Base-by-base conservation (phyloP, 1,140 invertebrate genomes). In the Dinoponera quadriceps region DNA sequence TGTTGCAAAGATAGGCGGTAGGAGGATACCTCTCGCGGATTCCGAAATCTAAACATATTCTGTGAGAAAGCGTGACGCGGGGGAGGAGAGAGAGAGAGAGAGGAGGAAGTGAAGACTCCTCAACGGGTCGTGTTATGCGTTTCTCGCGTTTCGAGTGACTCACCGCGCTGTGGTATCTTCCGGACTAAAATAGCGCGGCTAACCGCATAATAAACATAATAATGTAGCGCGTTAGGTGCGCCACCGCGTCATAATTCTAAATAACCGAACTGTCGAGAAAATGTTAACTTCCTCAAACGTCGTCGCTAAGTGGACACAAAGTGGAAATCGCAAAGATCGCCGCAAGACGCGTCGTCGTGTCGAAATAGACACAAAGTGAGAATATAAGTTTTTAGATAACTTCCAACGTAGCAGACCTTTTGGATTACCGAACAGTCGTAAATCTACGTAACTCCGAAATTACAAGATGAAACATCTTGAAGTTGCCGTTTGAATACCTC, bases 1-100 rank as follows among this genome's bases (percentile, higher is more conserved):
- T 63, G 87, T 87, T 88, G 74, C 77, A 54, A 59, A 57, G 29
- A 65, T 77, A 83, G 54, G 72, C 63, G 84, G 83, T 83, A 73
- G 72, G 82, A 80, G 73, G 86, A 86, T 82, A 83, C 60, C 25
- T 68, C 75, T 57, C 85, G 88, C 88, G 62, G 88, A 91, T 92
- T 91, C 91, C 90, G 85, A 87, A 90, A 91, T 92, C 91, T 92
- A 93, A 93, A 93, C 92, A 93, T 93, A 92, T 86, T 73, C 71
- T 29, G 29, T 9, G 73, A 78, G 74, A 78, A 55, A 57, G 73
- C 59, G 73, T 44, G 51, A 27, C 49, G 51, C n/a, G n/a, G n/a
- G n/a, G n/a, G n/a, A n/a, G n/a, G n/a, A n/a, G n/a, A n/a, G 51
- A n/a, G 63, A 57, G 57, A 27, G 22, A 25, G n/a, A 14, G 66